Percentiles rank a stretch among this genome's conserved stretches.
These are phyloP conservation scores for Crypturellus tataupa DNA, from an alignment of 2,797 vertebrate genomes.

Conservation along the genomic window DNA sequence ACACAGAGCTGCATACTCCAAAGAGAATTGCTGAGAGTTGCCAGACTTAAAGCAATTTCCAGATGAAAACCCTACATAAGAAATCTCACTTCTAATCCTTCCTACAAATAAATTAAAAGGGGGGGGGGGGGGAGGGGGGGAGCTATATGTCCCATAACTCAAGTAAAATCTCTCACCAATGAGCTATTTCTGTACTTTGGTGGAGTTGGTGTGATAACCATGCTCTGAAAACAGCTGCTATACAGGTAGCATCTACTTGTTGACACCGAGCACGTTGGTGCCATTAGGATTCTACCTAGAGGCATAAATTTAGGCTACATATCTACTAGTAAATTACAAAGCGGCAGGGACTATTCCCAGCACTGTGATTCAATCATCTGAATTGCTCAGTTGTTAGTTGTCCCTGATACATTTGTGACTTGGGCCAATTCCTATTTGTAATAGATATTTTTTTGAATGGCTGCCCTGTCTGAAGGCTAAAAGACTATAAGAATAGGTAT, in stretches of 20 bases:
- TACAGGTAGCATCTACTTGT: neutral
- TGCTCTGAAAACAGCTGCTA: neutral
- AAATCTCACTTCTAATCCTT: neutral
- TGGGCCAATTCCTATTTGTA: neutral
- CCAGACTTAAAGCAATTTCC: neutral
- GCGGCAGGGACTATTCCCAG: neutral
- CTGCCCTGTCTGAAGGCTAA: neutral
- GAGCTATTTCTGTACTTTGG: conserved; percentile 25
- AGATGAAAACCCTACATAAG: neutral
- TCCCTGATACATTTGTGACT: neutral
- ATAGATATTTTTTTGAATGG: neutral
- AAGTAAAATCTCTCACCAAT: neutral
- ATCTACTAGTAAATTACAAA: conserved; percentile 5
- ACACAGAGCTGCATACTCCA: neutral
- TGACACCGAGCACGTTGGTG: neutral
- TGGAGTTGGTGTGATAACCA: conserved; percentile 17
- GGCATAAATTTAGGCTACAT: neutral
- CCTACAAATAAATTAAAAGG: neutral
- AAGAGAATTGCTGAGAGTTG: neutral
- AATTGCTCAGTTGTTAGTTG: neutral
- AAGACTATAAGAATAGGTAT: neutral
- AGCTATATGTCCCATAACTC: neutral
- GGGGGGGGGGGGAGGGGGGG: neutral
- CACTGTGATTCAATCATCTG: neutral
- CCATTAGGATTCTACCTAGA: neutral